Conservation (phyloP, 2,797 vertebrate species). For the Pteronotus mesoamericanus region DNA sequence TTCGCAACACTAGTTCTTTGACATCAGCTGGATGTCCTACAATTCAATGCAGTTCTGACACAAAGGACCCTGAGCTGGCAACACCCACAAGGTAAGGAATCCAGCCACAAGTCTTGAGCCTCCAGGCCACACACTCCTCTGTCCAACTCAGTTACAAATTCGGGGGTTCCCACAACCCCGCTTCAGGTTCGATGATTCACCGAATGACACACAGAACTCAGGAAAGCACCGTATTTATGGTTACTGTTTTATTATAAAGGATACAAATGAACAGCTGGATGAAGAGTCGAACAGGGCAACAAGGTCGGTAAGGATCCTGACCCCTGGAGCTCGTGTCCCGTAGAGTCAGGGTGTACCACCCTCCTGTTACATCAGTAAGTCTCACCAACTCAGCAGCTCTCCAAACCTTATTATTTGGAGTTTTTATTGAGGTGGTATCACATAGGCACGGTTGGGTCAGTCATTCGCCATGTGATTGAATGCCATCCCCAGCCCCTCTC, state of each 20-base stretch:
- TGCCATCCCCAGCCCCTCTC: not conserved
- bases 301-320: not conserved
- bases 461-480: not conserved
- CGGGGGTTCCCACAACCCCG: not conserved
- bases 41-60: not conserved
- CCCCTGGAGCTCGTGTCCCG: not conserved
- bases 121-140: not conserved
- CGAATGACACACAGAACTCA: not conserved
- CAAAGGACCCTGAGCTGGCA: not conserved
- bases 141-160: not conserved
- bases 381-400: no score
- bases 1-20: not conserved
- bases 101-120: not conserved
- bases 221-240: not conserved
- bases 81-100: not conserved
- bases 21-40: not conserved
- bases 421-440: not conserved
- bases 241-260: not conserved
- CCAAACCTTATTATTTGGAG: not conserved
- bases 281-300: no score
- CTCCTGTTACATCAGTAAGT: no score
- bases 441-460: rapidly evolving
- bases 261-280: not conserved
- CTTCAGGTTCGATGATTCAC: not conserved
- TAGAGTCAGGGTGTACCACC: no score